Base-by-base conservation (phyloP, 2,113 vertebrate species). In the human region DNA sequence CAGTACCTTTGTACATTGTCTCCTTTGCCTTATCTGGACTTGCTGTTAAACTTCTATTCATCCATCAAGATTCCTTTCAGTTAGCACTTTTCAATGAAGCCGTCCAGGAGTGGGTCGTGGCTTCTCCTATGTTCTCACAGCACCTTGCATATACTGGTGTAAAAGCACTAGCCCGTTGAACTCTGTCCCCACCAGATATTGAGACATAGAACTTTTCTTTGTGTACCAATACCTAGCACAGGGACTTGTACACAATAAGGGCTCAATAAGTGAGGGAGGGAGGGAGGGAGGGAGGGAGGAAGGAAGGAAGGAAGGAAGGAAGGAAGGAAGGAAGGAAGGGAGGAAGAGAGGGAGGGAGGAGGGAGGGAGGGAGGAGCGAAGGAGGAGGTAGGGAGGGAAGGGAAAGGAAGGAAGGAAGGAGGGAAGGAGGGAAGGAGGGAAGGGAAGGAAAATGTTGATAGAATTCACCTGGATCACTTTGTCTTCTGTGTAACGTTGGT, bases 1-100 rank as follows among this genome's bases (percentile, higher is more conserved):
- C 72, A 73, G 40, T 93, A 85, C 95, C 73, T 96, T 78, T 17
- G 40, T 68, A 91, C 92, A 79, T 20, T 57, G 96, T 81, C 57
- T 95, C 38, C 82, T 94, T 76, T 35, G 11, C 59, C 85, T 89
- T 89, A 82, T 16, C 25, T 70, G 10, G 64, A 35, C 38, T 94
- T 89, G 38, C 40, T 68, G 35, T 38, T 64, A 70, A 90, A 57
- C 48, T 64, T 45, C 82, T 86, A 3, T 68, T 85, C 17, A 45
- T 55, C 35, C n/a, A 73, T 27, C 82, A 82, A 9, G 9, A n/a
- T 66, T 88, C 27, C 82, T 90, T 84, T 43, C 13, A 40, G 25
- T 50, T 13, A 70, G 11, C 2, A 57, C 35, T 30, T 76, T 73
- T 88, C 40, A 78, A 22, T 87, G 10, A 87, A 27, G n/a, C 81